Base-by-base conservation (phyloP, 2,797 vertebrate species). In the Jordanella pulchra region DNA sequence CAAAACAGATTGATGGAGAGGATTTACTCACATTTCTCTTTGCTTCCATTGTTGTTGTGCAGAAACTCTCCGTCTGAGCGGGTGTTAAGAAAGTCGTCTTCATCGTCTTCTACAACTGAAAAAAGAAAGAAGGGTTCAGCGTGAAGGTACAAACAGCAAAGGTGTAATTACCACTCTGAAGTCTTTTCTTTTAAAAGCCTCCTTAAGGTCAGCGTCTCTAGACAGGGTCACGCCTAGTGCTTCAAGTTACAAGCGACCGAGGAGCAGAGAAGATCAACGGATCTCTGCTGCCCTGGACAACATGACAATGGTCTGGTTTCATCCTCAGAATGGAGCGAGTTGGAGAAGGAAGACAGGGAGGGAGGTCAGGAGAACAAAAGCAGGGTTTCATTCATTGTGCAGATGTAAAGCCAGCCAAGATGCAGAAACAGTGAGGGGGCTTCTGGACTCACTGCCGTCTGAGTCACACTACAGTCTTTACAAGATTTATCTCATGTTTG, bases 21-120 rank as follows among this genome's bases (percentile, higher is more conserved):
- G 2, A 54, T 30, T 55, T 23, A 95, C 97, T 96, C 89, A 98
- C 97, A 17, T 90, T 98, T 99, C 83, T 99, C 97, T 91, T 96
- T 98, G 93, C 92, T 96, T 88, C 93, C 95, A 61, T 96, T 89
- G 79, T 76, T 97, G 86, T 94, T 95, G 90, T 97, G 96, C 71
- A 97, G 88, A 89, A 96, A 97, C 48, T 99, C 96, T 72, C 95
- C 96, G 73, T 97, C 96, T 10, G 95, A 86, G 51, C 95, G 95
- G 71, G 95, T 91, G 83, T 72, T 96, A 70, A 96, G 96, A 76
- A 98, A 99, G 81, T 97, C 97, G 47, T 98, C 97, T 89, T 98
- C 97, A 79, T 99, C 97, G 48, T 98, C 97, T 93, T 99, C 97
- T 77, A 97, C 95, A 48, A 98, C 97, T 98, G 84, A 65, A 94